Base-by-base conservation (phyloP, 2,888 invertebrate species). In the Lasioglossum zephyrum region DNA sequence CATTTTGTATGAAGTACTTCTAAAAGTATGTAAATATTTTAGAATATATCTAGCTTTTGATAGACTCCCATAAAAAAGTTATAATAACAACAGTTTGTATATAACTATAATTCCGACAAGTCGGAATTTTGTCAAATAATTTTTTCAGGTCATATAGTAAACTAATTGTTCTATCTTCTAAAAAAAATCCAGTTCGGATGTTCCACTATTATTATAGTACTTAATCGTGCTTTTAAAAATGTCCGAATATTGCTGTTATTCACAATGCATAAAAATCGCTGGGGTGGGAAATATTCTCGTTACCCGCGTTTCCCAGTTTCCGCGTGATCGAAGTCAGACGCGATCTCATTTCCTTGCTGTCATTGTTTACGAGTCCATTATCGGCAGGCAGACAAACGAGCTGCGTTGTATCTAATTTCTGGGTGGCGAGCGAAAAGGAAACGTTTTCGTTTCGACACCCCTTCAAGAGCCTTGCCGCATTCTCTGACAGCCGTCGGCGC, bases 361-460 rank as follows among this genome's bases (percentile, higher is more conserved):
- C 73, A 72, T 81, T 86, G 83, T 84, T 87, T 81, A 81, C 78
- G 78, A 63, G 75, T 72, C 73, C 81, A 84, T 81, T 79, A 87
- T 76, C 72, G 69, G 44, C 81, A 8, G 60, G 66, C 74, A 44
- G 79, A 83, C 80, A 76, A 88, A 77, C 73, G 79, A 74, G 76
- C 69, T 22, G 84, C 84, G 73, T 79, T 69, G 84, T 78, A 83
- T 91, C 85, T 86, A 88, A 89, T 89, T 90, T 85, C 83, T 84
- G 79, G 79, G 66, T 73, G 83, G 72, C 78, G 82, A 90, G 82
- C 85, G 82, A 81, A 69, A 83, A 83, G 85, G 84, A 90, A 87
- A 88, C 85, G 89, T 86, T 91, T 90, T 89, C 89, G 79, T 82
- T 85, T 85, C 87, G 79, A 84, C 91, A 84, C 90, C 87, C 86